Base-by-base conservation (phyloP, 2,888 invertebrate genomes). In the Sepioteuthis lessoniana region DNA sequence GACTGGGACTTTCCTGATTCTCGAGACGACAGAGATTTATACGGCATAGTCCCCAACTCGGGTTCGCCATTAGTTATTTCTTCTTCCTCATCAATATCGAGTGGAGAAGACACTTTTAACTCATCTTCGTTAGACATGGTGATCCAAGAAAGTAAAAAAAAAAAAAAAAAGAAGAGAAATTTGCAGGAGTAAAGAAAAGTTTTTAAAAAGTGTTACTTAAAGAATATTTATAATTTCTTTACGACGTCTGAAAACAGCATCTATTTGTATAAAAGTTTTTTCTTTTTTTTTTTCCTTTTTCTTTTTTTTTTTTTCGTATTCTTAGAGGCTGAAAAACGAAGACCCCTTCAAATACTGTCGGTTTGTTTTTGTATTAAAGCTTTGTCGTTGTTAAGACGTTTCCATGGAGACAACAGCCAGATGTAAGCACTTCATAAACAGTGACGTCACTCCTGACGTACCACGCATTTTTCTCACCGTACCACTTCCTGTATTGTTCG, bases 371-470 rank as follows among this genome's bases (percentile, higher is more conserved):
- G 13, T 76, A 76, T 76, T 1, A 3, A n/a, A 76, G 76, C 31
- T 76, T 76, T 35, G 76, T 76, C 76, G 38, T 92, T 92, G 92
- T 92, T 92, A 47, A 13, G 47, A n/a, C 47, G 92, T 92, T 92
- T n/a, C 92, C 92, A 92, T 92, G 42, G 92, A 92, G 47, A 92
- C 76, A n/a, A 35, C 76, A 3, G n/a, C 76, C n/a, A 35, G n/a
- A 35, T 76, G n/a, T 35, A 76, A 16, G 76, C n/a, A n/a, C n/a
- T 42, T 42, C 47, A 47, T 28, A 42, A 92, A 92, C n/a, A 38
- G 42, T 47, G 46, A 92, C 92, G 47, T 92, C 47, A 92, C 19
- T 0, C 13, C 42, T 92, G 92, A 92, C 92, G 92, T 92, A n/a
- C 10, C 46, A 92, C 46, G 8, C 92, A 92, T 28, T 47, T 92